Evolutionary conservation across 2,113 vertebrate genomes (phyloP).

Genomic region (Bambusicola thoracicus): DNA sequence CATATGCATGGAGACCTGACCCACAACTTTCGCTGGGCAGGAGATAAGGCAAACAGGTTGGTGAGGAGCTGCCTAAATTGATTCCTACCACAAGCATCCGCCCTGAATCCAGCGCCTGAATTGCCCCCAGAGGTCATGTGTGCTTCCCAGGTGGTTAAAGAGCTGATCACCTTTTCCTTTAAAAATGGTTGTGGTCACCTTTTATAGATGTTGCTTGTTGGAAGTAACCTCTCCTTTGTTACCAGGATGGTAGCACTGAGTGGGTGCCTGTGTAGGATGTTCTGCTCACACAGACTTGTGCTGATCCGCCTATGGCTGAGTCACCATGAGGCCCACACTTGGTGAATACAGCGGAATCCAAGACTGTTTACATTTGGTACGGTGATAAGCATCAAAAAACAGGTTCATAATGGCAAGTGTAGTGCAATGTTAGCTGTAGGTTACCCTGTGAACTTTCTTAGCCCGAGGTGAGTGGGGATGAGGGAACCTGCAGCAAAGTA

Average conservation of each 20-base stretch:
- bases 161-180: not conserved
- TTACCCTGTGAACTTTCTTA: not conserved
- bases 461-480: not conserved
- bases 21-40: not conserved
- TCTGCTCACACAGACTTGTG: not conserved
- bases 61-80: not conserved
- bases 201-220: not conserved
- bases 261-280: not conserved
- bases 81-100: not conserved
- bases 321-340: not conserved
- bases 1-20: not conserved
- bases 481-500: not conserved
- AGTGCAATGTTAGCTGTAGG: not conserved
- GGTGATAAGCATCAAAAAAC: not conserved
- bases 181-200: not conserved
- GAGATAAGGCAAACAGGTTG: not conserved
- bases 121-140: not conserved
- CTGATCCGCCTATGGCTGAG: not conserved
- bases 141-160: not conserved
- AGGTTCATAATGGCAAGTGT: not conserved
- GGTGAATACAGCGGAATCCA: not conserved
- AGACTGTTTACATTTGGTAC: not conserved
- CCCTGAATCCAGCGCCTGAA: not conserved
- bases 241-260: rapidly evolving
- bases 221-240: not conserved